These are phyloP conservation scores for Diabrotica virgifera DNA, from an alignment of 1,140 invertebrate genomes.

Conservation along the genomic window DNA sequence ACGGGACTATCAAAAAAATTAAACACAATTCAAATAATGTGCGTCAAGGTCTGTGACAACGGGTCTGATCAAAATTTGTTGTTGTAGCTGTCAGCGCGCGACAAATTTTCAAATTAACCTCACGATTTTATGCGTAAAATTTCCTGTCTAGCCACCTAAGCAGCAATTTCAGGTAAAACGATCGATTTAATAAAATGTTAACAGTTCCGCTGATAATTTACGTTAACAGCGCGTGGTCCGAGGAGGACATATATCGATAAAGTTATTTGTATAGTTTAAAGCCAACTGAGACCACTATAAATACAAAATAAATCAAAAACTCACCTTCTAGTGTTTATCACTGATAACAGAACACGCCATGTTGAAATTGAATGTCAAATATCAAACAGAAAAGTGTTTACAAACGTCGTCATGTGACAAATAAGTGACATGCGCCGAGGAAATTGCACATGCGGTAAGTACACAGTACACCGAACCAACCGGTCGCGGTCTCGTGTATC, in stretches of 20 bases:
- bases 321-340: constrained; percentile 24
- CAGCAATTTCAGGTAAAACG: constrained; percentile 14
- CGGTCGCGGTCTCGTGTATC: not conserved
- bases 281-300: not conserved
- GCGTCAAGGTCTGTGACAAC: not conserved
- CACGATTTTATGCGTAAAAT: constrained; percentile 3
- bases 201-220: not conserved
- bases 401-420: constrained; percentile 23
- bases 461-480: not conserved
- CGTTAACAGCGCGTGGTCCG: not conserved
- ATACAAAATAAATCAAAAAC: constrained; percentile 11
- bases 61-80: not conserved
- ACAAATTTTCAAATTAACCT: constrained; percentile 5
- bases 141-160: constrained; percentile 12
- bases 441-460: constrained; percentile 1
- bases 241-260: not conserved
- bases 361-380: constrained; percentile 21
- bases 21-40: constrained; percentile 8
- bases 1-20: constrained; percentile 7
- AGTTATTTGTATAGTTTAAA: not conserved
- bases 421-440: constrained; percentile 17
- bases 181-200: constrained; percentile 10
- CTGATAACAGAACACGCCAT: constrained; percentile 24
- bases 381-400: constrained; percentile 19
- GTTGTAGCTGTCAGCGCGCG: not conserved